Evolutionary conservation across 2,888 invertebrate species (phyloP), one percentile per base, ranked within the genome.

Genomic region (Nematopogon swammerdamellus): DNA sequence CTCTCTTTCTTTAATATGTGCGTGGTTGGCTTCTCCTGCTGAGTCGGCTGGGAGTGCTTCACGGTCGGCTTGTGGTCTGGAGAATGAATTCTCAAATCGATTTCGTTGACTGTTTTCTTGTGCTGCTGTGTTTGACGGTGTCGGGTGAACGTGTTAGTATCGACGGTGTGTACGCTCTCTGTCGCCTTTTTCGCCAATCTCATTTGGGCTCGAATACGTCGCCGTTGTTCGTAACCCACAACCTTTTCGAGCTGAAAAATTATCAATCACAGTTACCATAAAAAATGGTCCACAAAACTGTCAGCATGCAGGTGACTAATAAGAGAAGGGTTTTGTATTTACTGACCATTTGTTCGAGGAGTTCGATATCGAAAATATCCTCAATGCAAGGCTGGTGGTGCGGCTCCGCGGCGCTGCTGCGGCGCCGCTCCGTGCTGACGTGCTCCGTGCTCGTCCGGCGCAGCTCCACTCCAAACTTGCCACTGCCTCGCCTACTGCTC

Each of bases 141-240:
- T 59, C 68, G 46, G 6, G 58, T 60, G 50, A 63, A 54, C 48
- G 58, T 62, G 18, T 60, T 60, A 53, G 60, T 59, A 46, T 63
- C 60, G 19, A 58, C 50, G 18, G 52, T 47, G 17, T 67, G 61
- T 29, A 60, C 60, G 18, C 63, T 67, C 55, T 82, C 82, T 20
- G 79, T 75, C 55, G 82, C 74, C 58, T 87, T 86, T 63, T 85
- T 88, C 8, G 89, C 86, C 17, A 88, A 65, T 54, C 91, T 81
- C 53, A 92, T 89, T 68, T 91, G 91, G 2, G 88, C 82, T 53
- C 92, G 82, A 50, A 92, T 88, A 56, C 88, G 83, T 54, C 90
- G 83, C 57, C 92, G 77, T 60, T 90, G 82, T 63, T 92, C 91
- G 64, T 92, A 92, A 53, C 86, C 86, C 49, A 84, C 84, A 51